These are phyloP conservation scores for Galagoides demidoff DNA, from an alignment of 2,797 vertebrate species.

Conservation along the genomic window DNA sequence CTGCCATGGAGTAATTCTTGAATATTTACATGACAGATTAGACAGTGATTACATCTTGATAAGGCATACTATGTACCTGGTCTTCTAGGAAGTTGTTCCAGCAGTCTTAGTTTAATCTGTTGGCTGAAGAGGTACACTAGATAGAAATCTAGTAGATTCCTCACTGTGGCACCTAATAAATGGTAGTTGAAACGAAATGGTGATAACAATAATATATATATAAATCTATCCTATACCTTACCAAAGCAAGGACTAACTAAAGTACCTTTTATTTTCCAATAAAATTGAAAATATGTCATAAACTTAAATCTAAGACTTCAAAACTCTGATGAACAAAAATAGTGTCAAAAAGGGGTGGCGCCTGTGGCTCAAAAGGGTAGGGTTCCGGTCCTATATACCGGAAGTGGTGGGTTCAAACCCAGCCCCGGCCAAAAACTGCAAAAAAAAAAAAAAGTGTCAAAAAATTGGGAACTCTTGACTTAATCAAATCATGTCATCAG, in stretches of 20 bases:
- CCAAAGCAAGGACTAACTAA: constrained; percentile 43
- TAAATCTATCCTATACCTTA: constrained; percentile 11
- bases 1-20: background rate
- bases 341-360: background rate
- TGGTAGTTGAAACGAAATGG: constrained; percentile 1
- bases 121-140: background rate
- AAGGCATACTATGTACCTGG: background rate
- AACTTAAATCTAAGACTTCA: constrained; percentile 9
- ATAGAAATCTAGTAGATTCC: background rate
- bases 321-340: constrained; percentile 25
- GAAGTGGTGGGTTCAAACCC: too few relatives aligned
- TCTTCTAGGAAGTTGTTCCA: background rate
- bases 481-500: constrained; percentile 32
- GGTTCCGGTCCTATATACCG: too few relatives aligned
- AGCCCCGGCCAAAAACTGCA: too few relatives aligned
- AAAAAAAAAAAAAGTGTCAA: background rate
- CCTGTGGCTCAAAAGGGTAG: too few relatives aligned
- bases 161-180: background rate
- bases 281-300: constrained; percentile 41
- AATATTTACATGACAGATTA: background rate
- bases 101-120: constrained; percentile 17
- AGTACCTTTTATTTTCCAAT: constrained; percentile 25
- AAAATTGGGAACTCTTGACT: constrained; percentile 31
- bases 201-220: background rate
- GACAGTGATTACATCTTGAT: background rate